Conservation (phyloP, 1,140 invertebrate genomes). For the Habropoda laboriosa region DNA sequence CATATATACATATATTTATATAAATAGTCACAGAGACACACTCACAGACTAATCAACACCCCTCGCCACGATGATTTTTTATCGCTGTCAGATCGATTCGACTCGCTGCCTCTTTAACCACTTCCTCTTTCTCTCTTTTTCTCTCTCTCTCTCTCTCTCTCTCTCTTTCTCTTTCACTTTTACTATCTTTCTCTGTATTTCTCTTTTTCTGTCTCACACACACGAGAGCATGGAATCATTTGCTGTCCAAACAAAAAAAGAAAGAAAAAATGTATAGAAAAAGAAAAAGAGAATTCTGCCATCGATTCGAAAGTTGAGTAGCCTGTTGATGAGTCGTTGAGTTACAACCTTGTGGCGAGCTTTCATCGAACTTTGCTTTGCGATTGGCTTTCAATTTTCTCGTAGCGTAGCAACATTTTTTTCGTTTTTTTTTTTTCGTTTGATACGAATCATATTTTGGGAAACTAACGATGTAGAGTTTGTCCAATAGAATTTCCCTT, state of each 20-base stretch:
- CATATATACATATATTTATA: conserved; percentile 5
- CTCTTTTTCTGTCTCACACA: background rate
- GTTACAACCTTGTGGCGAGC: background rate
- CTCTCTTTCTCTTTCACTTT: background rate
- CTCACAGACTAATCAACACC: conserved; percentile 49
- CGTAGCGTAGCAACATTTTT: too few species aligned
- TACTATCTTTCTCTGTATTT: too few species aligned
- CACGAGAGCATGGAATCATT: background rate
- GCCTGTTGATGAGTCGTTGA: background rate
- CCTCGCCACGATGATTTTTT: conserved; percentile 24
- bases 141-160: background rate
- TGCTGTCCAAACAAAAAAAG: background rate
- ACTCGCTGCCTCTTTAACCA: conserved; percentile 7
- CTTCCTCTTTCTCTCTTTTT: background rate
- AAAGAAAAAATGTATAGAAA: background rate
- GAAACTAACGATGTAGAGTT: too few species aligned
- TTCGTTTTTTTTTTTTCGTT: too few species aligned
- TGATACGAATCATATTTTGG: too few species aligned
- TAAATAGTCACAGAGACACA: conserved; percentile 33
- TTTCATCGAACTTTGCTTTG: background rate
- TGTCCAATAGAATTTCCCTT: too few species aligned
- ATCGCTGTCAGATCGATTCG: conserved; percentile 27
- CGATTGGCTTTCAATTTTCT: background rate
- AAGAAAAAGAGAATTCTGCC: background rate
- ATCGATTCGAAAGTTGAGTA: background rate